Conservation (phyloP, 2,888 invertebrate species). For the Nymphalis urticae region DNA sequence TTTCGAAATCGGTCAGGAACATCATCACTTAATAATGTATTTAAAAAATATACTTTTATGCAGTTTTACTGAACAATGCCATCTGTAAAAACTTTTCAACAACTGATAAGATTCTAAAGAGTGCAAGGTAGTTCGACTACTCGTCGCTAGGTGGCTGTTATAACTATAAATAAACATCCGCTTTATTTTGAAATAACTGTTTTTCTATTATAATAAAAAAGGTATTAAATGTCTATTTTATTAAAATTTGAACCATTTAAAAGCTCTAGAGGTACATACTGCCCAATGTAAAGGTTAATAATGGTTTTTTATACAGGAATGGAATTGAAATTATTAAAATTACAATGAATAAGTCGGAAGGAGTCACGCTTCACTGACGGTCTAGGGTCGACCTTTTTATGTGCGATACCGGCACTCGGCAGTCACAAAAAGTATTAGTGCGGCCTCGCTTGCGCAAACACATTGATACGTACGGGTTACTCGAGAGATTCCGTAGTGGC, state of each 20-base stretch:
- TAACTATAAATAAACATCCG: background rate
- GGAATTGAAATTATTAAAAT: background rate
- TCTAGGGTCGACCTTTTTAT: conserved; percentile 35
- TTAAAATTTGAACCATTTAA: background rate
- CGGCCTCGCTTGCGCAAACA: conserved; percentile 48
- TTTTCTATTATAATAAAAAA: conserved; percentile 7
- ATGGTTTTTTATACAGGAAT: conserved; percentile 4
- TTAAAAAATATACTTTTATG: background rate
- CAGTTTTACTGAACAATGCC: conserved; percentile 17
- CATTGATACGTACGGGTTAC: conserved; percentile 46
- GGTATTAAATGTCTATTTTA: conserved; percentile 2
- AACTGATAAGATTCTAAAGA: background rate
- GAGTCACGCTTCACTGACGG: conserved; percentile 31
- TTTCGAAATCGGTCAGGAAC: no score
- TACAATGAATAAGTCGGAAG: conserved; percentile 24
- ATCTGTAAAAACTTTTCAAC: conserved; percentile 29
- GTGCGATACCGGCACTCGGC: conserved; percentile 34
- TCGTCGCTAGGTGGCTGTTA: conserved; percentile 53
- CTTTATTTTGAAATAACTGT: background rate
- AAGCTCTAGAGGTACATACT: background rate
- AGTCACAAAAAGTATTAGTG: conserved; percentile 41
- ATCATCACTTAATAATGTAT: no score
- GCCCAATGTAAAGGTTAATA: background rate
- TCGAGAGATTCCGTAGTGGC: conserved; percentile 40
- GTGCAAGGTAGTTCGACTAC: conserved; percentile 50